Conservation (phyloP, 2,888 invertebrate species). For the Aplocera efformata region DNA sequence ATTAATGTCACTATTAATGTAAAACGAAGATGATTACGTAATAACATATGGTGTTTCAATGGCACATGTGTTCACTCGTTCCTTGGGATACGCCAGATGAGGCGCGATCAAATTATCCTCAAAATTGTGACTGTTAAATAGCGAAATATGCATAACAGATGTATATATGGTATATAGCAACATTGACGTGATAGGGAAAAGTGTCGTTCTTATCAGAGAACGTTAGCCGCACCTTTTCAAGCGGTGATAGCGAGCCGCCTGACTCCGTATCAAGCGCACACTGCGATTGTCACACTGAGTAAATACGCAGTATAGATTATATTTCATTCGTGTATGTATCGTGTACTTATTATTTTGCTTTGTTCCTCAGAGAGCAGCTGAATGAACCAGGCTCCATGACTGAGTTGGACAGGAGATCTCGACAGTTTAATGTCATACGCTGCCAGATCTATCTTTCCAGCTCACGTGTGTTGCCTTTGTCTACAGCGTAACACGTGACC, state of each 20-base stretch:
- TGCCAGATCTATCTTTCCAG: constrained; percentile 83
- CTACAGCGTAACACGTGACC: neutral
- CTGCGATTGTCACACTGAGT: constrained; percentile 60
- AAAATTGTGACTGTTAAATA: constrained; percentile 39
- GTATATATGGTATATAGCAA: constrained; percentile 50
- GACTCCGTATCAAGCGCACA: constrained; percentile 55
- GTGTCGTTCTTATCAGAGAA: constrained; percentile 72
- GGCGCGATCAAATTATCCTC: constrained; percentile 44
- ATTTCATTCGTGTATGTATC: constrained; percentile 20
- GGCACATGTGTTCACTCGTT: constrained; percentile 60
- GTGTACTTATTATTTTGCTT: constrained; percentile 36
- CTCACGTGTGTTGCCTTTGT: constrained; percentile 69
- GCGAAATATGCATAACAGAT: constrained; percentile 52
- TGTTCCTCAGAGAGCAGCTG: constrained; percentile 46
- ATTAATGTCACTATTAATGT: constrained; percentile 45
- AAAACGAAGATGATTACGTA: constrained; percentile 57
- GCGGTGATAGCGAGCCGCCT: constrained; percentile 67
- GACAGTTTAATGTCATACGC: constrained; percentile 69
- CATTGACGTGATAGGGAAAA: constrained; percentile 71
- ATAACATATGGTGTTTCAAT: constrained; percentile 63
- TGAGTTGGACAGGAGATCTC: constrained; percentile 81
- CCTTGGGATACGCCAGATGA: constrained; percentile 41
- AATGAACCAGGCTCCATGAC: constrained; percentile 57
- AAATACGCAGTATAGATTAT: constrained; percentile 40
- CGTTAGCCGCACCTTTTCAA: constrained; percentile 74